Evolutionary conservation across 2,888 invertebrate genomes (phyloP).

Genomic region (Athalia cordata): DNA sequence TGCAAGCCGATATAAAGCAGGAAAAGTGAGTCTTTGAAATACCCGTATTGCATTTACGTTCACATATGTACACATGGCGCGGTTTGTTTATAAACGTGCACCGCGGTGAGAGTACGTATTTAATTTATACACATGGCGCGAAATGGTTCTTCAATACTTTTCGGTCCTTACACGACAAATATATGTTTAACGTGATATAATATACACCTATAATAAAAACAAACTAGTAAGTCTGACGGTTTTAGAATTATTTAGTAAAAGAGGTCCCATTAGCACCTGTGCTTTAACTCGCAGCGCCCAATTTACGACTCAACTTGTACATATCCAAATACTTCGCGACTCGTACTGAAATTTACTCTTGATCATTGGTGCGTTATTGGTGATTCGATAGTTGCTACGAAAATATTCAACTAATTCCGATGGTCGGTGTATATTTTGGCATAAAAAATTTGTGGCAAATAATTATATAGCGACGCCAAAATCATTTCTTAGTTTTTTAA

Average conservation of each 20-base stretch:
- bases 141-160: neutral
- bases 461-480: too few species aligned
- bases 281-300: slow-evolving; percentile 17
- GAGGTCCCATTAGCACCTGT: slow-evolving; percentile 13
- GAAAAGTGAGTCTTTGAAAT: neutral
- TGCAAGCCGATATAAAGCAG: slow-evolving; percentile 6
- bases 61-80: neutral
- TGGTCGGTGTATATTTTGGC: neutral
- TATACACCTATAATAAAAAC: slow-evolving; percentile 15
- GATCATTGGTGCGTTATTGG: neutral
- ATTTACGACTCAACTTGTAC: neutral
- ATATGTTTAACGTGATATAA: neutral
- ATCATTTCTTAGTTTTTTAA: neutral
- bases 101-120: neutral
- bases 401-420: neutral
- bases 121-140: neutral
- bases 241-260: slow-evolving; percentile 22
- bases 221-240: slow-evolving; percentile 4
- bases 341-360: neutral
- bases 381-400: neutral
- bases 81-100: neutral
- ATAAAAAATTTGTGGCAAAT: neutral
- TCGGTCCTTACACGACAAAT: slow-evolving; percentile 15
- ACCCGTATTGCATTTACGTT: neutral
- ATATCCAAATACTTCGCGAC: slow-evolving; percentile 2